Percentiles rank a stretch among this genome's conserved stretches.
phyloP scores from a whole-genome alignment of 2,888 invertebrate genomes.

The Dolomedes plantarius region DNA sequence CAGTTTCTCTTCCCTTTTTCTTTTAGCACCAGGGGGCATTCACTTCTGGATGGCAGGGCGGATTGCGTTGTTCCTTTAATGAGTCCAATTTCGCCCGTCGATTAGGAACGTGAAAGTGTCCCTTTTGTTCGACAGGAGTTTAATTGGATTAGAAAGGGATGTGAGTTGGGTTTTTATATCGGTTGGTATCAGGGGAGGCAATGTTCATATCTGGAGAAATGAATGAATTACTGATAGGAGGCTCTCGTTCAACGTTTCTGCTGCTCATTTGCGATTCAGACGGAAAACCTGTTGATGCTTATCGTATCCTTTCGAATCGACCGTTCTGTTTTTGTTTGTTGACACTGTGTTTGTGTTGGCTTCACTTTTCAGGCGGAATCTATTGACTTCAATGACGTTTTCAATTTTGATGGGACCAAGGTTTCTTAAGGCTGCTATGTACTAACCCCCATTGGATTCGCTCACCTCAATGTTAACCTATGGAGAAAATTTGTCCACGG shows the following conservation, averaged over 20 bases:
- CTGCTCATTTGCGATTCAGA: background rate
- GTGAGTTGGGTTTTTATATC: background rate
- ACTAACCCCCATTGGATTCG: no score
- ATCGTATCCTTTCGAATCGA: background rate
- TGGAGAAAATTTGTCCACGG: no score
- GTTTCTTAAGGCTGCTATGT: no score
- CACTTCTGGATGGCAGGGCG: background rate
- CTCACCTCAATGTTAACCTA: no score
- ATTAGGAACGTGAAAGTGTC: background rate
- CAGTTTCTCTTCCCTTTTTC: conserved; percentile 26
- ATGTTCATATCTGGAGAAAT: background rate
- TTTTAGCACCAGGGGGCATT: background rate
- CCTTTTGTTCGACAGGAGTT: background rate
- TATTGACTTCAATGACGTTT: no score
- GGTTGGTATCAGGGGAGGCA: background rate
- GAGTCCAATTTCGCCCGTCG: background rate
- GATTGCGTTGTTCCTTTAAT: background rate
- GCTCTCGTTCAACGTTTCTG: background rate
- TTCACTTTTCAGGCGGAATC: no score
- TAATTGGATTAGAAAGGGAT: conserved; percentile 12
- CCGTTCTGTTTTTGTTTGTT: no score
- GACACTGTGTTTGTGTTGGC: no score
- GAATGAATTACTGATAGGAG: conserved; percentile 4
- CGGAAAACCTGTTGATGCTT: background rate
- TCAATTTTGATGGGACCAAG: no score